Evolutionary conservation across 2,797 vertebrate species (phyloP).

Genomic region (Schizothorax lantsangensis): DNA sequence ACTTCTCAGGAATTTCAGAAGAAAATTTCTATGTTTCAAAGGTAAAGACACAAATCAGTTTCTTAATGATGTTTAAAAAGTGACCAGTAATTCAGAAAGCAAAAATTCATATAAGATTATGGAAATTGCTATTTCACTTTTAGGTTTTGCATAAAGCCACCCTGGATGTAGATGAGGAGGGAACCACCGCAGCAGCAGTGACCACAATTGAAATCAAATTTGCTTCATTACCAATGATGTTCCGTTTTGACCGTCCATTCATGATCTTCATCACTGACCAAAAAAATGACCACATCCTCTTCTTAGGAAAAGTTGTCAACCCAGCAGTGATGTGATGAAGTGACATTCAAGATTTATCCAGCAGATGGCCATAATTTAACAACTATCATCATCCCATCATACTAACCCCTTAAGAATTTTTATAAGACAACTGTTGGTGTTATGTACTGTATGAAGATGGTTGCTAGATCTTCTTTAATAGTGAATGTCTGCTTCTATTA

Average conservation of each 20-base stretch:
- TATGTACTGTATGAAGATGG: no score
- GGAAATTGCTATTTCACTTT: slow-evolving; percentile 22
- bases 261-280: slow-evolving; percentile 84
- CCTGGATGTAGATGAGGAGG: slow-evolving; percentile 86
- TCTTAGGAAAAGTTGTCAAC: slow-evolving; percentile 59
- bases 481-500: no score
- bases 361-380: background rate
- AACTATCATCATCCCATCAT: background rate
- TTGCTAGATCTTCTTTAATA: no score
- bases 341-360: background rate
- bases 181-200: slow-evolving; percentile 80
- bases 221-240: slow-evolving; percentile 50
- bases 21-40: slow-evolving; percentile 67
- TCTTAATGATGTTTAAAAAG: no score
- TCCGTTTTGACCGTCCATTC: slow-evolving; percentile 83
- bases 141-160: slow-evolving; percentile 86
- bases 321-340: slow-evolving; percentile 37
- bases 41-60: slow-evolving; percentile 60
- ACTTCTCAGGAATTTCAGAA: slow-evolving; percentile 75
- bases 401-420: no score
- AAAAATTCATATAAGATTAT: no score
- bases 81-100: no score
- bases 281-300: slow-evolving; percentile 68
- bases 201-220: slow-evolving; percentile 71
- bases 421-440: background rate